Percentiles rank a stretch among this genome's conserved stretches.
Conservation (phyloP, 1,140 invertebrate species). For the Rhagoletis zephyria region DNA sequence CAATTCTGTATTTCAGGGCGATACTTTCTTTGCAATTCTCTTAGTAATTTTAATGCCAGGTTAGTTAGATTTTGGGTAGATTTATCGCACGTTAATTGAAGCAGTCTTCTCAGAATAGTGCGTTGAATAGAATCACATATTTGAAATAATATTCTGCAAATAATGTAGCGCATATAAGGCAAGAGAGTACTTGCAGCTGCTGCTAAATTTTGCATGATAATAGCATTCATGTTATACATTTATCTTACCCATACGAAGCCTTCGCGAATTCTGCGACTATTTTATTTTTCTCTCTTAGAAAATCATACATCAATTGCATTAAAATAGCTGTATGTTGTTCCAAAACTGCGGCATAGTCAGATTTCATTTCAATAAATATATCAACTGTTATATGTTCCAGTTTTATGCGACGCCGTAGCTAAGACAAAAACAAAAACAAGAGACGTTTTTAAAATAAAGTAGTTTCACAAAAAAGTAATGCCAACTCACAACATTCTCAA, state of each 20-base stretch:
- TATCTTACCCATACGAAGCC: conserved; percentile 61
- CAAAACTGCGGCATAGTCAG: conserved; percentile 70
- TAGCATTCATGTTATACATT: too few species aligned
- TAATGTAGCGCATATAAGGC: neutral
- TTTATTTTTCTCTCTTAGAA: conserved; percentile 68
- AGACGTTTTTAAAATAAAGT: neutral
- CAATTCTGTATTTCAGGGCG: conserved; percentile 68
- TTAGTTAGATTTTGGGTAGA: conserved; percentile 65
- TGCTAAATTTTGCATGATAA: too few species aligned
- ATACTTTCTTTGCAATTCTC: conserved; percentile 65
- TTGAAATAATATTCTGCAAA: conserved; percentile 65
- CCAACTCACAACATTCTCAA: conserved; percentile 71
- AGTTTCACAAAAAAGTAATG: too few species aligned
- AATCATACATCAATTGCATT: conserved; percentile 71
- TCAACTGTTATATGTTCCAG: conserved; percentile 69
- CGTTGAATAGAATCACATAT: conserved; percentile 68
- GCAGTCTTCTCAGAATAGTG: conserved; percentile 65
- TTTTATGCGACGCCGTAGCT: conserved; percentile 71
- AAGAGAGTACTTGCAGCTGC: too few species aligned
- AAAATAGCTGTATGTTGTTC: conserved; percentile 71
- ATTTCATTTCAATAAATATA: conserved; percentile 70
- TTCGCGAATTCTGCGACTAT: conserved; percentile 67
- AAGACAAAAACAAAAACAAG: neutral
- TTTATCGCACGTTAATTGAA: conserved; percentile 70
- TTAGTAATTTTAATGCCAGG: conserved; percentile 64